Conservation (phyloP, 2,797 vertebrate genomes). For the Micropoecilia bifurca region DNA sequence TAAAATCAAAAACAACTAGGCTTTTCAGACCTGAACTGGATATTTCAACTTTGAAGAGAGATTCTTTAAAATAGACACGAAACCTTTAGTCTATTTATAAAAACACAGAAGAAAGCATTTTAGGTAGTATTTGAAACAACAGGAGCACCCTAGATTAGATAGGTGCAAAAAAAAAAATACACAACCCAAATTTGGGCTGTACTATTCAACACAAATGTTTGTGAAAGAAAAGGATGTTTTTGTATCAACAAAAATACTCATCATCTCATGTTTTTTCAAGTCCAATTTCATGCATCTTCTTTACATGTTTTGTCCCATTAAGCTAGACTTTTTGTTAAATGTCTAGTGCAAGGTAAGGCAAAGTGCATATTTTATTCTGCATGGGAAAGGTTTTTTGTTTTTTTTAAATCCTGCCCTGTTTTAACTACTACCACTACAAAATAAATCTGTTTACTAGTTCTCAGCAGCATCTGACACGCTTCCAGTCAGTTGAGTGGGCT, state of each 20-base stretch:
- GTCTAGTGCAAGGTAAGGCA: background rate
- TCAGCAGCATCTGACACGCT: background rate
- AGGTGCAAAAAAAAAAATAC: background rate
- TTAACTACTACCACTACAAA: background rate
- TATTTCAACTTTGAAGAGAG: background rate
- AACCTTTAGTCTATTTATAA: background rate
- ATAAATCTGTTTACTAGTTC: constrained; percentile 3
- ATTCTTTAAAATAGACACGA: background rate
- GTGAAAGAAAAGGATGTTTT: background rate
- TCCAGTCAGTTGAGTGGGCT: background rate
- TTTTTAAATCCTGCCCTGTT: background rate
- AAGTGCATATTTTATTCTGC: background rate
- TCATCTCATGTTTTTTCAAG: background rate
- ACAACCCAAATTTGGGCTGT: background rate
- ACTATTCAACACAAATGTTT: background rate
- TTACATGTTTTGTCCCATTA: background rate
- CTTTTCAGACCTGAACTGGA: background rate
- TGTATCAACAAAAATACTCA: background rate
- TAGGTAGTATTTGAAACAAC: background rate
- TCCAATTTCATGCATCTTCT: background rate
- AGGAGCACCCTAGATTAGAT: background rate
- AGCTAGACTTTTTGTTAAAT: background rate
- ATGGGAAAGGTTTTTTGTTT: background rate
- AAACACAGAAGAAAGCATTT: background rate
- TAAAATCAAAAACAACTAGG: background rate